Conservation (phyloP, 2,113 vertebrate species). For the Rhea pennata region DNA sequence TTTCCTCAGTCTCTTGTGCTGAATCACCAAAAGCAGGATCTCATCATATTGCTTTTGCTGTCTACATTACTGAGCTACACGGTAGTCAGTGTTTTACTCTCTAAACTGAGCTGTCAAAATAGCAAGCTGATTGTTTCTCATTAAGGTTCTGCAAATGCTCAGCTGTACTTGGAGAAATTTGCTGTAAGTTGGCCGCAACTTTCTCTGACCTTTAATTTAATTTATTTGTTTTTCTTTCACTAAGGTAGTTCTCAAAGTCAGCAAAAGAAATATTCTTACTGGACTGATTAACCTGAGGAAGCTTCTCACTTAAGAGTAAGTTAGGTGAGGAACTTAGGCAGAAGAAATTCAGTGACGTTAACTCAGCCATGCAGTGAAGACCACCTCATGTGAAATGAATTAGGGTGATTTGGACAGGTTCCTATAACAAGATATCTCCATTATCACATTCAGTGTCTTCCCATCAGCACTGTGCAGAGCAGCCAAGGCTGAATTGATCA, state of each 20-base stretch:
- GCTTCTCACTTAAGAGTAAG: not conserved
- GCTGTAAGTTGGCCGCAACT: not conserved
- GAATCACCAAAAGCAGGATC: conserved; percentile 5
- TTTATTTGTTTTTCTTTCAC: conserved; percentile 39
- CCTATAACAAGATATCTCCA: not conserved
- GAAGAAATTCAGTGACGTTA: not conserved
- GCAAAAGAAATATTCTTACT: conserved; percentile 12
- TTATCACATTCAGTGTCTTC: too few relatives aligned
- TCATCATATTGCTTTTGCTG: conserved; percentile 8
- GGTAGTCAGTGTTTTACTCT: not conserved
- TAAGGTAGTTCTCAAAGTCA: conserved; percentile 36
- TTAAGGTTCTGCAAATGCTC: conserved; percentile 10
- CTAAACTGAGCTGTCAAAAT: conserved; percentile 5
- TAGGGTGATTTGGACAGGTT: not conserved
- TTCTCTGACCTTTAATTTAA: conserved; percentile 51
- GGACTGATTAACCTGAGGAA: not conserved
- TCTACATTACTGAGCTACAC: not conserved
- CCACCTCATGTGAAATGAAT: not conserved
- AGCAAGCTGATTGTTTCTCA: conserved; percentile 4
- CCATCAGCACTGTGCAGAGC: not conserved
- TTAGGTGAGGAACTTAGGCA: not conserved
- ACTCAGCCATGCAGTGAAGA: not conserved
- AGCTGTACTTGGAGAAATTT: not conserved
- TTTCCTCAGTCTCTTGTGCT: not conserved
- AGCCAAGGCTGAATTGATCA: not conserved